phyloP scores from a whole-genome alignment of 2,888 invertebrate species.

The Asteroscopus sphinx region DNA sequence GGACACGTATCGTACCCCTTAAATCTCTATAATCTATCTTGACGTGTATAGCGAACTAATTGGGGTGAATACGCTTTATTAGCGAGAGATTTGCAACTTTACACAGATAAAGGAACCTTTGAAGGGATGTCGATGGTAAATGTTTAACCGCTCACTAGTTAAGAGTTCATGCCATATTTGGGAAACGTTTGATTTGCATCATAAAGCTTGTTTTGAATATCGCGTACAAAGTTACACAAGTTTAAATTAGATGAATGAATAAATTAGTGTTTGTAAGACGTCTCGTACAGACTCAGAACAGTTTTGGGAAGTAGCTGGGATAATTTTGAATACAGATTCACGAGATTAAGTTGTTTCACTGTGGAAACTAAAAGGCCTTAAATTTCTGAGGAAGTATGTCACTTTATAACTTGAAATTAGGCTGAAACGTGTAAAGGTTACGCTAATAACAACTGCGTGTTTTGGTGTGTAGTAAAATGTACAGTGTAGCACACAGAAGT shows the following conservation, averaged over 20 bases:
- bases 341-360: conserved; percentile 1
- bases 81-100: conserved; percentile 75
- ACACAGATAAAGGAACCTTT: conserved; percentile 72
- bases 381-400: background rate
- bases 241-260: conserved; percentile 57
- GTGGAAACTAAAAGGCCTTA: background rate
- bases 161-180: conserved; percentile 65
- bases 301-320: conserved; percentile 23
- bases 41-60: conserved; percentile 61
- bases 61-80: conserved; percentile 75
- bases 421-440: background rate
- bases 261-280: conserved; percentile 48
- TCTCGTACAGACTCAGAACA: conserved; percentile 21
- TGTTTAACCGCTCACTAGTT: conserved; percentile 71
- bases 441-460: background rate
- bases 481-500: too few relatives aligned
- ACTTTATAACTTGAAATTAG: background rate
- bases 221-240: conserved; percentile 51
- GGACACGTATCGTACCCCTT: conserved; percentile 7
- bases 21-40: conserved; percentile 6
- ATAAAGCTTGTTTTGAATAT: conserved; percentile 56
- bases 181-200: conserved; percentile 63
- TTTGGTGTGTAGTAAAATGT: too few relatives aligned
- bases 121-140: conserved; percentile 71
- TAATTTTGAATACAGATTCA: conserved; percentile 16